Base-by-base conservation (phyloP, 2,888 invertebrate genomes). In the Drosophila crucigera region DNA sequence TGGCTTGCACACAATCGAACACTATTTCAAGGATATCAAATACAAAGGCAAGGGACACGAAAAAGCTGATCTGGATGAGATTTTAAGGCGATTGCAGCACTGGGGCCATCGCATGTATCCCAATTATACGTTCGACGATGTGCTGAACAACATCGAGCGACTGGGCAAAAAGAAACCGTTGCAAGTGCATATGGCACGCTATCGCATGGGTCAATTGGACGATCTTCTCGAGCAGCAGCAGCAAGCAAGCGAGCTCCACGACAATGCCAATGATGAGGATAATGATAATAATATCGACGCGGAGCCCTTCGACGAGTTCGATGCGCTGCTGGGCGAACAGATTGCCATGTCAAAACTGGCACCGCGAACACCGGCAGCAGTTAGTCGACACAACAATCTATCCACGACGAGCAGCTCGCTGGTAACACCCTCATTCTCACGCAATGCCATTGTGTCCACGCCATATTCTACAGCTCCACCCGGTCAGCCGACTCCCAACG, bases 51-150 rank as follows among this genome's bases (percentile, higher is more conserved):
- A 96, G 93, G 97, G 97, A 0, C 94, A 96, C 91, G 99, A 99
- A 93, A 96, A 95, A 80, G 95, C 96, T 60, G 98, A 99, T 93
- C 94, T 99, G 47, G 95, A 97, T 84, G 93, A 95, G 73, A 94
- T 99, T 0, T 94, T 99, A 94, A 96, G 96, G 64, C 96, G 95
- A 68, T 92, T 99, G 64, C 97, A 99, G 88, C 98, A 99, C 91
- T 99, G 99, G 99, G 97, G 96, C 0, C 98, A 99, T 93, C 94
- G 98, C 59, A 94, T 99, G 78, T 98, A 96, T 93, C 99, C 99
- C 0, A 97, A 97, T 91, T 96, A 96, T 91, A 95, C 96, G 19
- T 99, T 99, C 93, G 97, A 97, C 90, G 98, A 98, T 92, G 96
- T 97, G 76, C 93, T 99, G 4, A 94, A 95, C n/a, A 95, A 95